Percentiles rank a stretch among this genome's conserved stretches.
Evolutionary conservation across 35 echinoderm and acorn worm genomes (phyloP).

Genomic region (Ophioderma brevispina): DNA sequence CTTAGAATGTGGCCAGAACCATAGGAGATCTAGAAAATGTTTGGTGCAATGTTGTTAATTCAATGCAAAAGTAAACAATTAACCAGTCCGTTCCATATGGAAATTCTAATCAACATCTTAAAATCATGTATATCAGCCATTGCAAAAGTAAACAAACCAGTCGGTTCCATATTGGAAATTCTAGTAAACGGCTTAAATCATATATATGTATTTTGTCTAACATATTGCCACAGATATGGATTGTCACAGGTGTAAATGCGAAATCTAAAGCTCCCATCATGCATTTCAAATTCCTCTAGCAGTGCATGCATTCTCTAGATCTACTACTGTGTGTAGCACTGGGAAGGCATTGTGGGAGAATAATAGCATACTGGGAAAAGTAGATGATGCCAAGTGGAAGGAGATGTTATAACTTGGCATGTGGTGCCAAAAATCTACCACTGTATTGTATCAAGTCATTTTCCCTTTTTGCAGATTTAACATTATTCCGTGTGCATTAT

Average conservation of each 20-base stretch:
- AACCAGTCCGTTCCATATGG: too few species aligned
- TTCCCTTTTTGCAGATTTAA: neutral
- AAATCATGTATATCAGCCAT: too few species aligned
- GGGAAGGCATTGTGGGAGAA: neutral
- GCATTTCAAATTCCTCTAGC: too few species aligned
- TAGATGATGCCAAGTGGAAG: neutral
- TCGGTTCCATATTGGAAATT: too few species aligned
- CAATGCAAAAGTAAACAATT: neutral
- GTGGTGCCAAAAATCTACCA: neutral
- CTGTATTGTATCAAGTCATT: neutral
- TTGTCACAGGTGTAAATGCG: neutral
- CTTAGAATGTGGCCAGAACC: neutral
- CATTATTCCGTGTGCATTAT: neutral
- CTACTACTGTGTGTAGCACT: neutral
- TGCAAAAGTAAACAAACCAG: too few species aligned
- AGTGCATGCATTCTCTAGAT: slow-evolving; percentile 9
- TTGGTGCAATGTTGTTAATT: neutral
- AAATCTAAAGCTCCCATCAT: too few species aligned
- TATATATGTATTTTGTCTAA: too few species aligned
- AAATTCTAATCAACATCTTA: too few species aligned
- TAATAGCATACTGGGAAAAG: neutral
- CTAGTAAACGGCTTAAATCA: too few species aligned
- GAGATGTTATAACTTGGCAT: neutral
- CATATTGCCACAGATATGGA: neutral
- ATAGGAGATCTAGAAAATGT: neutral